Base-by-base conservation (phyloP, 2,797 vertebrate species). In the Chrosomus eos region DNA sequence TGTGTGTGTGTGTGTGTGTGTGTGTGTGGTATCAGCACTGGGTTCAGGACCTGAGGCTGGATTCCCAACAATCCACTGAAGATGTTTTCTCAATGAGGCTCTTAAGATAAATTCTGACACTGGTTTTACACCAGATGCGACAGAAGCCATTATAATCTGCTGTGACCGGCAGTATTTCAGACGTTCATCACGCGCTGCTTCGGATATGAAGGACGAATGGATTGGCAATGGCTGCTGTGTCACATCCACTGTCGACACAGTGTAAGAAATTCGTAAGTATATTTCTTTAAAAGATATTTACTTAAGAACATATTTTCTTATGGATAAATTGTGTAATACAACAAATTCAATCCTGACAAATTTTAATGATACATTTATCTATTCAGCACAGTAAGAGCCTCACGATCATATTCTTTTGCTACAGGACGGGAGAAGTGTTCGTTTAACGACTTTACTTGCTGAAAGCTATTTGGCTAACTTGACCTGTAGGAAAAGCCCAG, bases 1-100 rank as follows among this genome's bases (percentile, higher is more conserved):
- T 81, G 67, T 51, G 45, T 55, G 73, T 79, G 73, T 64, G 60
- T 14, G 40, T 60, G 36, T 77, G 40, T 40, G 28, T 81, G 67
- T 51, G 45, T 55, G 73, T 75, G 73, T 64, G 60, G n/a, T 43
- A 48, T 72, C 26, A 48, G 43, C 7, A 19, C n/a, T 19, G 43
- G 26, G 7, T 48, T 31, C 43, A 11, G 71, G 26, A 31, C 43
- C 8, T 31, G 43, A 11, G 71, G 71, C 71, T 28, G n/a, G 43
- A 48, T 72, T 72, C 70, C 48, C 43, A 28, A 28, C 68, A 72
- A 71, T 2, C 1, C 23, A 7, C 38, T 71, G 8, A 45, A 72
- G n/a, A 28, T 45, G 3, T 40, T 5, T 43, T 72, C n/a, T 48
- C n/a, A 48, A 31, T 45, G 18, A 23, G 10, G 31, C 21, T 67